Evolutionary conservation across 2,797 vertebrate genomes (phyloP), one percentile per base, ranked within the genome.

Genomic region (Xiphophorus birchmanni): DNA sequence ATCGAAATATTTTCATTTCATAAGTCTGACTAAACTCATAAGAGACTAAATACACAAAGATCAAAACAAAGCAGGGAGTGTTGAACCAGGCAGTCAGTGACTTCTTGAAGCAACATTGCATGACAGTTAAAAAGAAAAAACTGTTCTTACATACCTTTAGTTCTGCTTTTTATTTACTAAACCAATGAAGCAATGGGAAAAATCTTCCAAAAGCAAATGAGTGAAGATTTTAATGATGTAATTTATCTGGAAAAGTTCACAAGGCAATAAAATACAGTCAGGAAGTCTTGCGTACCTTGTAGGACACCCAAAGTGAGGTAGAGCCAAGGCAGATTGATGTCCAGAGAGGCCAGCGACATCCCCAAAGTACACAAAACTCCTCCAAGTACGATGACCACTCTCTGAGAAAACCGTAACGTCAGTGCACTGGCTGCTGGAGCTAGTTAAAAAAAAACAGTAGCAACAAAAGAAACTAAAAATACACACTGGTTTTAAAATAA

Each of bases 221-320:
- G 5, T 32, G 23, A 54, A 32, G 60, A 1, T 67, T 40, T 5
- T 23, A 40, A 40, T 67, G 18, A 67, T 40, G 21, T 67, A 10
- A 40, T 23, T 11, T 12, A 40, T 18, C 60, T 18, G 60, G 32
- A 35, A 35, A 63, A 63, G 32, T 63, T 63, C 29, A 63, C 1
- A 2, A 15, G 32, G 56, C n/a, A 9, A 18, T 65, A 21, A 18
- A 37, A 65, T 37, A 37, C 35, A 9, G 9, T 11, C 35, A 69
- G 65, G 26, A 69, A 42, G 23, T 42, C 37, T 69, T 42, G 11
- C 65, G 5, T 78, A 95, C 95, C 95, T 95, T 94, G 89, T 40
- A 96, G 42, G 75, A 95, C 0, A 26, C 94, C 95, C 74, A 95
- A 78, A 21, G 89, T 92, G 50, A 95, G 45, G 81, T 94, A 96